Evolutionary conservation across 2,888 invertebrate genomes (phyloP).

Genomic region (Stenodema calcarata): DNA sequence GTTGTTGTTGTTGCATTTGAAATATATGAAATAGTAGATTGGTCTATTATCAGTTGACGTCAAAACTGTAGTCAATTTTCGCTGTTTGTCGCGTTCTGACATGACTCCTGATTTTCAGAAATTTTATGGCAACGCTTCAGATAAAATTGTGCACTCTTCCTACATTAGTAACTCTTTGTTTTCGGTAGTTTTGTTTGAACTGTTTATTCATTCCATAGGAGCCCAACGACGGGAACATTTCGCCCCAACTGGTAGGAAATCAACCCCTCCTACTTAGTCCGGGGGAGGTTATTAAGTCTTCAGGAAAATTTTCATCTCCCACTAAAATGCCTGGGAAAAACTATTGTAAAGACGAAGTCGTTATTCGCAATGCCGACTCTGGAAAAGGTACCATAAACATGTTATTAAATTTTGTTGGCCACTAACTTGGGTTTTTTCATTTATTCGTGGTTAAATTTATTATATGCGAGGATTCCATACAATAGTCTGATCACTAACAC

Average conservation of each 20-base stretch:
- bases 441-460: not conserved
- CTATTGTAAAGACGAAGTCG: slow-evolving; percentile 93
- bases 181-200: not conserved
- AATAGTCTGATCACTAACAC: not conserved
- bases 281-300: slow-evolving; percentile 85
- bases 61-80: too few species aligned
- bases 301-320: slow-evolving; percentile 86
- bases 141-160: too few species aligned
- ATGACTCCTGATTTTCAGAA: too few species aligned
- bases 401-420: not conserved
- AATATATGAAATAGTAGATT: too few species aligned
- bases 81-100: too few species aligned
- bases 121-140: too few species aligned
- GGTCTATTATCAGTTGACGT: too few species aligned
- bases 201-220: slow-evolving; percentile 24
- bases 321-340: slow-evolving; percentile 91
- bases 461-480: not conserved
- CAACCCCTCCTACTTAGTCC: slow-evolving; percentile 69
- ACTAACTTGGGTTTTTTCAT: not conserved
- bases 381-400: slow-evolving; percentile 81
- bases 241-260: slow-evolving; percentile 28
- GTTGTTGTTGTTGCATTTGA: too few species aligned
- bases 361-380: slow-evolving; percentile 92
- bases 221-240: slow-evolving; percentile 18
- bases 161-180: too few species aligned